These are phyloP conservation scores for Leguminivora glycinivorella DNA, from an alignment of 1,140 invertebrate genomes.

Conservation along the genomic window DNA sequence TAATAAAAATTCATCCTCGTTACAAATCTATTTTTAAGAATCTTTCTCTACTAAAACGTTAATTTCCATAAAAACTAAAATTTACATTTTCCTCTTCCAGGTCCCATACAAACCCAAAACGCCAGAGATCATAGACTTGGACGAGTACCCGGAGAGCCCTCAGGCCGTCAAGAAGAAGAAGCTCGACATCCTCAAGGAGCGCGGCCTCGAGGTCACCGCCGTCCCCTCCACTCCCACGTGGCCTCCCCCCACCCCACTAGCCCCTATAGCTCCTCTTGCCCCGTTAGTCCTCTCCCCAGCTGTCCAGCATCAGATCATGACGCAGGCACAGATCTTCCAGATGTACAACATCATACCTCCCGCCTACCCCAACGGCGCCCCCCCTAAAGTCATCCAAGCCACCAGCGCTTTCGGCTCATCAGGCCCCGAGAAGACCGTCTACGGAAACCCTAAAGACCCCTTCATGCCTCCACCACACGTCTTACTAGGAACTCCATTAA, in stretches of 20 bases:
- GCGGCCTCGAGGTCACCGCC: slow-evolving; percentile 86
- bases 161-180: slow-evolving; percentile 83
- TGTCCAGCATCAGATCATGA: slow-evolving; percentile 77
- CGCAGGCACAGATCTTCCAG: slow-evolving; percentile 77
- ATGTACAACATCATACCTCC: slow-evolving; percentile 73
- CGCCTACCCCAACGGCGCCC: slow-evolving; percentile 54
- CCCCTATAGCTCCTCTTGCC: slow-evolving; percentile 40
- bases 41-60: too few relatives aligned
- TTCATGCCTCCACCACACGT: slow-evolving; percentile 77
- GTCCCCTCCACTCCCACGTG: slow-evolving; percentile 67
- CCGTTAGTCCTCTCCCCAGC: slow-evolving; percentile 57
- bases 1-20: too few relatives aligned
- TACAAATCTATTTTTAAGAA: too few relatives aligned
- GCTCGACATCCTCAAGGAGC: slow-evolving; percentile 85
- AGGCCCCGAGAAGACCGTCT: slow-evolving; percentile 82
- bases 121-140: slow-evolving; percentile 83
- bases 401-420: slow-evolving; percentile 81
- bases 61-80: too few relatives aligned
- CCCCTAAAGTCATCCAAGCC: slow-evolving; percentile 82
- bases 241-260: slow-evolving; percentile 46
- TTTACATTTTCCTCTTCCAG: slow-evolving; percentile 50
- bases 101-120: slow-evolving; percentile 80
- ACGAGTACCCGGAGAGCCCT: slow-evolving; percentile 75
- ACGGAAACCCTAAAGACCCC: slow-evolving; percentile 85
- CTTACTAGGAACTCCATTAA: slow-evolving; percentile 58